Evolutionary conservation across 1,140 invertebrate species (phyloP), one percentile per base, ranked within the genome.

Genomic region (Drosophila malerkotliana): DNA sequence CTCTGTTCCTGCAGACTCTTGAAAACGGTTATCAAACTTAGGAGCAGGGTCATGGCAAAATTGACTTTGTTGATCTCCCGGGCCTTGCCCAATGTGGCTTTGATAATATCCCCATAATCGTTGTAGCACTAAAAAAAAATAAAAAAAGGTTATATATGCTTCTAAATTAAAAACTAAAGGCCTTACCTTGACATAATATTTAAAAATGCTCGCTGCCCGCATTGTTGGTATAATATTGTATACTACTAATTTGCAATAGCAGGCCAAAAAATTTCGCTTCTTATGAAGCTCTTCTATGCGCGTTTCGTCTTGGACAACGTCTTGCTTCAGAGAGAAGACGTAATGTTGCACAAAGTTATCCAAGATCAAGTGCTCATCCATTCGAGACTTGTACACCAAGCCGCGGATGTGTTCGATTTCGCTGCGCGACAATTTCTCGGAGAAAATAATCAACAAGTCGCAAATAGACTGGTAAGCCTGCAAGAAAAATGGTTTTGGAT

Each of bases 71-170:
- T 99, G 52, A 99, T 99, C 92, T 99, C 99, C 72, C 98, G 94
- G 1, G 98, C 97, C 93, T 99, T 99, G 55, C 97, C 96, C 74
- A 99, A 93, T 1, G 98, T 99, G 9, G 97, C 96, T 93, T 99
- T 99, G 55, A 99, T 99, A 56, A 99, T 99, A 92, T 99, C 99
- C n/a, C 99, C 99, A 93, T 99, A 99, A 92, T 99, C 98, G 92
- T 98, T 98, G 91, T 99, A 99, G 92, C 97, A 99, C 95, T 97
- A 18, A 6, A n/a, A 44, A 4, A 14, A 4, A 3, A 7, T 0
- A 15, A 3, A 6, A 14, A 14, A 4, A 14, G 1, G 14, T 5
- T 4, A 41, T 41, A 10, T 5, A 45, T 21, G 18, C 14, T 9
- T 45, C 6, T 18, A 45, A 45, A 2, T 44, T 44, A 14, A 8